phyloP scores from a whole-genome alignment of 2,797 vertebrate species.

The Thamnophis elegans region DNA sequence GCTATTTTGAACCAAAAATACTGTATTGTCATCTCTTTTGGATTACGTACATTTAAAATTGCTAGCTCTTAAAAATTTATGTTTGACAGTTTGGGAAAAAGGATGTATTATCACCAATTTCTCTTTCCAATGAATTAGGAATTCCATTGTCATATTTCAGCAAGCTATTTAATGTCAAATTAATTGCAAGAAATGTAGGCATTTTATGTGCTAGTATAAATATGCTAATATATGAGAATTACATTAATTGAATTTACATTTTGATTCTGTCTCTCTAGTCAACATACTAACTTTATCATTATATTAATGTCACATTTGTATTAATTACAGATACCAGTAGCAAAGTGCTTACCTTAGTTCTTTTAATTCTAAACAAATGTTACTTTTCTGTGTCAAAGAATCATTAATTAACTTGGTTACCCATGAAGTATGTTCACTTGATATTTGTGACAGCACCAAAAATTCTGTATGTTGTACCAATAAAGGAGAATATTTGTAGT shows the following conservation, averaged over 20 bases:
- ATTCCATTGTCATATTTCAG: neutral
- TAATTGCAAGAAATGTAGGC: conserved; percentile 8
- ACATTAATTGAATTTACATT: neutral
- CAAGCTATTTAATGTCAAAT: conserved; percentile 4
- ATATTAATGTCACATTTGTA: neutral
- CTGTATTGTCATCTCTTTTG: neutral
- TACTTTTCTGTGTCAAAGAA: neutral
- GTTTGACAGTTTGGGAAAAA: neutral
- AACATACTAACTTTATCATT: neutral
- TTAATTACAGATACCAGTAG: neutral
- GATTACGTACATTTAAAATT: neutral
- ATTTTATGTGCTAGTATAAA: neutral
- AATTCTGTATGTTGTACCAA: neutral
- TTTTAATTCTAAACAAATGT: neutral
- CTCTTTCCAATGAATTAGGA: neutral
- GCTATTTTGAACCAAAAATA: neutral
- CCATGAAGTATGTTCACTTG: neutral
- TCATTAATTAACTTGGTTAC: neutral
- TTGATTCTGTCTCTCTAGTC: conserved; percentile 3
- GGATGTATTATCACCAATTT: neutral
- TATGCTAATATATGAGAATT: neutral
- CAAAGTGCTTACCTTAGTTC: neutral
- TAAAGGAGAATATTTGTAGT: neutral
- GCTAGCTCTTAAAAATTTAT: neutral
- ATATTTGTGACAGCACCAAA: neutral